Conservation (phyloP, 2,113 vertebrate genomes). For the Albula glossodonta region DNA sequence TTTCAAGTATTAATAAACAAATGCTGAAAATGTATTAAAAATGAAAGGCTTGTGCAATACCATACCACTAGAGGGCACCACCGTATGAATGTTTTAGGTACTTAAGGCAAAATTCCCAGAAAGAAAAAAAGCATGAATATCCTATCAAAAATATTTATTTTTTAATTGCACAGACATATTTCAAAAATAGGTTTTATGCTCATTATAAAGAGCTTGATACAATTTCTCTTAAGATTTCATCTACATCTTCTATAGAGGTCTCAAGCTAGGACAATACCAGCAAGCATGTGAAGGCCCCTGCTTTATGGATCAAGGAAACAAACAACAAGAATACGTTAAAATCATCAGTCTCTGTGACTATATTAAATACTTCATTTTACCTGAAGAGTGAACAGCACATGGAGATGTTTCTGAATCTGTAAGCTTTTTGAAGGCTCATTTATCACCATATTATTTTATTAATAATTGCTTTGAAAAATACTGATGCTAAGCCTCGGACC, state of each 20-base stretch:
- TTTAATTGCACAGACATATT: constrained; percentile 48
- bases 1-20: too few relatives aligned
- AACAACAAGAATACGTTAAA: not conserved
- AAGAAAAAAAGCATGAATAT: constrained; percentile 36
- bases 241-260: constrained; percentile 42
- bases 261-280: constrained; percentile 18
- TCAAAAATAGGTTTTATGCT: constrained; percentile 66
- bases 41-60: too few relatives aligned
- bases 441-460: not conserved
- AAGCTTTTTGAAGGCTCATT: constrained; percentile 29
- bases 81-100: not conserved
- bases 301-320: not conserved
- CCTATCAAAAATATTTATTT: constrained; percentile 72
- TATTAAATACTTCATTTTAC: constrained; percentile 22
- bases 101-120: constrained; percentile 1
- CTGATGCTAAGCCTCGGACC: constrained; percentile 11
- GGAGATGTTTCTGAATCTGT: constrained; percentile 23
- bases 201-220: constrained; percentile 39
- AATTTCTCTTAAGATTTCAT: constrained; percentile 40
- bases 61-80: too few relatives aligned
- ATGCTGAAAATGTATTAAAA: too few relatives aligned
- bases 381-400: not conserved
- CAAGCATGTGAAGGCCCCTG: constrained; percentile 19
- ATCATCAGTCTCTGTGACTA: not conserved
- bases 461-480: not conserved